Conservation (phyloP, 1,140 invertebrate genomes). For the Lordiphosa mommai region DNA sequence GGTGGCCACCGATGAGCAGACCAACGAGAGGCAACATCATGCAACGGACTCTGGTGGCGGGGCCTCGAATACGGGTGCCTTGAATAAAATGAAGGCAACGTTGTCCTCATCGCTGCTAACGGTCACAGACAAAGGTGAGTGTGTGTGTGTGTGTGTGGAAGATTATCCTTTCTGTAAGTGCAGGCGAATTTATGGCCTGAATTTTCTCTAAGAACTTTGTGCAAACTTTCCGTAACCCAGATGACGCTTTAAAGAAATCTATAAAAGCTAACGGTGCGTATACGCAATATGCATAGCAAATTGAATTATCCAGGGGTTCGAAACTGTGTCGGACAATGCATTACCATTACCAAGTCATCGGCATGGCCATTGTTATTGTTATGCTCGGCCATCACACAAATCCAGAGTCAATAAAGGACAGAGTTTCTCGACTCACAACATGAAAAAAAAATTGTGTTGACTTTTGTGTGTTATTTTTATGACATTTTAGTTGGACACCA, state of each 20-base stretch:
- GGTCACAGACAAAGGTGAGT: conserved; percentile 88
- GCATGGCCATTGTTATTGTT: conserved; percentile 46
- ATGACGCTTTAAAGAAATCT: conserved; percentile 31
- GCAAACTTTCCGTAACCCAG: conserved; percentile 43
- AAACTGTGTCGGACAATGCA: conserved; percentile 37
- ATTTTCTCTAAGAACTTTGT: conserved; percentile 55
- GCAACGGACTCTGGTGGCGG: conserved; percentile 80
- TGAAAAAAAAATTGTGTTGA: conserved; percentile 45
- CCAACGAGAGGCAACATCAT: conserved; percentile 81
- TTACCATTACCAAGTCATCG: conserved; percentile 44
- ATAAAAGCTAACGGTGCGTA: conserved; percentile 54
- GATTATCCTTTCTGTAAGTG: conserved; percentile 38
- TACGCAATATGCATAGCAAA: conserved; percentile 54
- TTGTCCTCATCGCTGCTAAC: conserved; percentile 89
- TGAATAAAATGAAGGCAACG: conserved; percentile 89
- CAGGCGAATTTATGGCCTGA: conserved; percentile 67
- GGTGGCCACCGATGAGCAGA: conserved; percentile 86
- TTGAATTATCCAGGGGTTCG: conserved; percentile 56
- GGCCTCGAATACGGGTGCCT: conserved; percentile 81
- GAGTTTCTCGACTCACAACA: conserved; percentile 16
- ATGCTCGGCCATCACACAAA: conserved; percentile 47
- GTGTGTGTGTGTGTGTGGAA: background rate
- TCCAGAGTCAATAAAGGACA: conserved; percentile 61
- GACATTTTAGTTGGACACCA: conserved; percentile 59
- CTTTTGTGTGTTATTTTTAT: conserved; percentile 70